Conservation (phyloP, 2,113 vertebrate species). For the Vidua macroura region DNA sequence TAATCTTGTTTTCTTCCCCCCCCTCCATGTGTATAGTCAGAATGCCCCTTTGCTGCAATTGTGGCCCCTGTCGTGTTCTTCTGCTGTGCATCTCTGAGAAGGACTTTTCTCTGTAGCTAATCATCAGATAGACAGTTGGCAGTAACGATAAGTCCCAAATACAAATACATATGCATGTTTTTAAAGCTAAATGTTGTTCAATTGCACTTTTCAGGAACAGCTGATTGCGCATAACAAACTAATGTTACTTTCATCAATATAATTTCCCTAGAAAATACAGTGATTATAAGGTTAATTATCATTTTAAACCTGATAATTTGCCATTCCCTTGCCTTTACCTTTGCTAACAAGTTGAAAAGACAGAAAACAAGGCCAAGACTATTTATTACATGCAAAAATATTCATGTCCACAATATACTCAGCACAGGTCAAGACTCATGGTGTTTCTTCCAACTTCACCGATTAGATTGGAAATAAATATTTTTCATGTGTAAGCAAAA, state of each 20-base stretch:
- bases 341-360: constrained; percentile 27
- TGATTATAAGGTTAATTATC: constrained; percentile 58
- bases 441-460: constrained; percentile 58
- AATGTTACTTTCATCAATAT: constrained; percentile 19
- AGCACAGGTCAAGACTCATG: constrained; percentile 48
- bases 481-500: constrained; percentile 62
- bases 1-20: neutral
- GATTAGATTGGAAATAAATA: constrained; percentile 74
- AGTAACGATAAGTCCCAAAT: neutral
- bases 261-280: constrained; percentile 50
- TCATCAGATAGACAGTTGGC: neutral
- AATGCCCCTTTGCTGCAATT: neutral
- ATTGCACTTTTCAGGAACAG: neutral
- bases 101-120: neutral
- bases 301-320: constrained; percentile 50
- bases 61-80: neutral
- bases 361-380: constrained; percentile 35
- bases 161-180: neutral
- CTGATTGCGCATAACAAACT: constrained; percentile 21
- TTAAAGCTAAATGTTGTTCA: neutral
- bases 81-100: neutral
- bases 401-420: constrained; percentile 67
- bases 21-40: neutral
- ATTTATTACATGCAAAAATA: constrained; percentile 54
- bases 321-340: constrained; percentile 50